Percentiles rank a stretch among this genome's conserved stretches.
phyloP scores from a whole-genome alignment of 2,797 vertebrate species.

The Dipus sagitta region DNA sequence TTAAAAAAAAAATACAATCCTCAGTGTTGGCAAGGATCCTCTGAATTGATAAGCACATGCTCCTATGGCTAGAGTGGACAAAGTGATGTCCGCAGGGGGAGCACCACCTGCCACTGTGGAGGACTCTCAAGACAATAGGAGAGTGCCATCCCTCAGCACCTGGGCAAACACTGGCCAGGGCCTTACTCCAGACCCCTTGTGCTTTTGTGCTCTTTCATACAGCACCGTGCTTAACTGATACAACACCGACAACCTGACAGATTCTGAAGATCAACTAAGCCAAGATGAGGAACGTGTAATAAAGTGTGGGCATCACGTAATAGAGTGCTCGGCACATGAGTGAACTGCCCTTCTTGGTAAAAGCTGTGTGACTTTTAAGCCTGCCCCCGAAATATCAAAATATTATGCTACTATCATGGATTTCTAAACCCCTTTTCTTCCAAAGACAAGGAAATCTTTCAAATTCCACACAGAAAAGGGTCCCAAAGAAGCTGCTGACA shows the following conservation, averaged over 20 bases:
- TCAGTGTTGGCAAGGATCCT: neutral
- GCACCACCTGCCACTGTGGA: neutral
- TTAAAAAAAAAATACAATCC: slow-evolving; percentile 37
- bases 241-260: neutral
- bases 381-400: neutral
- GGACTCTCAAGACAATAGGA: neutral
- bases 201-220: neutral
- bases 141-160: neutral
- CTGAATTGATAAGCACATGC: neutral
- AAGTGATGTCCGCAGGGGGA: neutral
- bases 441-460: slow-evolving; percentile 15
- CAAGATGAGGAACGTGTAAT: neutral
- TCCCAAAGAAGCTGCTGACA: neutral
- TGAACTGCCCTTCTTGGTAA: neutral
- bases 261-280: neutral
- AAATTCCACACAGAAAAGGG: neutral
- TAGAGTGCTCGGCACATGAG: neutral
- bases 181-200: neutral
- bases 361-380: neutral
- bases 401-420: neutral
- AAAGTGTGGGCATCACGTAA: neutral
- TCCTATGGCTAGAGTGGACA: neutral
- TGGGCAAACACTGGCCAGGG: neutral
- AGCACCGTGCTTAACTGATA: neutral
- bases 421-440: neutral